Conservation (phyloP, 2,888 invertebrate genomes). For the Clepsis dumicolana region DNA sequence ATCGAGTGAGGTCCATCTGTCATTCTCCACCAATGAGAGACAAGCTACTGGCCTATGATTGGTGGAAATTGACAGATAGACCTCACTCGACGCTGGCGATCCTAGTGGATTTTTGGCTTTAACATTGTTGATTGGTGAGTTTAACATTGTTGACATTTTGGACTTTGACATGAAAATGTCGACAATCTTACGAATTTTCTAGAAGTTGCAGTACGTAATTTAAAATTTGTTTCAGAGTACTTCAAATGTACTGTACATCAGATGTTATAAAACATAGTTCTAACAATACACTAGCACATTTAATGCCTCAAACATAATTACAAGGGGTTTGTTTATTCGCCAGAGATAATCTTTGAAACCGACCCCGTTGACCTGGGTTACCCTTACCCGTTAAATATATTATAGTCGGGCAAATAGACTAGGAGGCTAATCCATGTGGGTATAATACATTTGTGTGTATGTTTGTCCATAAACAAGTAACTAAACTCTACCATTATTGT, state of each 20-base stretch:
- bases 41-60: too few relatives aligned
- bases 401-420: conserved; percentile 21
- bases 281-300: neutral
- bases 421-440: neutral
- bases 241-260: neutral
- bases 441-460: neutral
- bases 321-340: conserved; percentile 34
- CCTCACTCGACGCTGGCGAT: too few relatives aligned
- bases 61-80: too few relatives aligned
- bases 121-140: too few relatives aligned
- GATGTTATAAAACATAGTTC: neutral
- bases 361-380: conserved; percentile 21
- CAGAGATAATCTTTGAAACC: conserved; percentile 34
- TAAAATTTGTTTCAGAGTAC: neutral
- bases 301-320: conserved; percentile 28
- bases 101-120: too few relatives aligned
- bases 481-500: too few relatives aligned
- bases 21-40: too few relatives aligned
- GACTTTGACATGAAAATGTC: too few relatives aligned
- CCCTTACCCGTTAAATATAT: conserved; percentile 21
- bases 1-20: too few relatives aligned
- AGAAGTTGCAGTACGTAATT: too few relatives aligned
- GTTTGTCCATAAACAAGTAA: neutral
- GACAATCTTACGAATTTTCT: too few relatives aligned
- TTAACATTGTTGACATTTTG: too few relatives aligned